phyloP scores from a whole-genome alignment of 2,888 invertebrate genomes.

The Endomychus coccineus region DNA sequence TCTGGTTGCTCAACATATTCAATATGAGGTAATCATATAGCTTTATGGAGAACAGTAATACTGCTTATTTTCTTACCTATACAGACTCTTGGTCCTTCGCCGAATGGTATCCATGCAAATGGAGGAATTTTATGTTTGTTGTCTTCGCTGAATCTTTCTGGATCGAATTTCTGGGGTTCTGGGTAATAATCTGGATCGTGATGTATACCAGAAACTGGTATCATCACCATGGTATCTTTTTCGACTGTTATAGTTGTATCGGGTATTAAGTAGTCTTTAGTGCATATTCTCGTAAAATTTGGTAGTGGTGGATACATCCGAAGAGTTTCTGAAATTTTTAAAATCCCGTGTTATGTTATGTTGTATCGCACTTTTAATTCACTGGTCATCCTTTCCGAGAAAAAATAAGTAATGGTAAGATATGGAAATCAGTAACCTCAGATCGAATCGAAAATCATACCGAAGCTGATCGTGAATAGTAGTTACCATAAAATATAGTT shows the following conservation, averaged over 20 bases:
- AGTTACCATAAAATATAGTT: no score
- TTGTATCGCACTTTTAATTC: no score
- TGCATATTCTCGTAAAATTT: slow-evolving; percentile 22
- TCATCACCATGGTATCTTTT: slow-evolving; percentile 31
- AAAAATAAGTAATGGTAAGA: no score
- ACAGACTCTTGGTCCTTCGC: slow-evolving; percentile 36
- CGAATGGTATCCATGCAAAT: slow-evolving; percentile 31
- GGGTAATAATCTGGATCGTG: slow-evolving; percentile 23
- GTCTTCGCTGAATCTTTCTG: slow-evolving; percentile 22
- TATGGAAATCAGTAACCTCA: no score
- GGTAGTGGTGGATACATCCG: slow-evolving; percentile 35
- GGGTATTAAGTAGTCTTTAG: slow-evolving; percentile 31
- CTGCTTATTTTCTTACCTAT: slow-evolving; percentile 32
- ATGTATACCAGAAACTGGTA: slow-evolving; percentile 28
- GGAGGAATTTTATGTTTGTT: slow-evolving; percentile 11
- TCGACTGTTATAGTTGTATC: slow-evolving; percentile 30
- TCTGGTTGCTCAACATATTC: no score
- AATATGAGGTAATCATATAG: no score
- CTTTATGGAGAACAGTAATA: no score
- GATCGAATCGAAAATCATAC: no score
- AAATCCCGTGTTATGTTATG: no score
- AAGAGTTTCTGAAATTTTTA: slow-evolving; percentile 44
- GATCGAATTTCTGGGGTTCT: slow-evolving; percentile 24
- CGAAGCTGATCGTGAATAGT: no score
- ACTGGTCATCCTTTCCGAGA: no score